A percentile compares a stretch with the other conserved stretches of the same genome.
Evolutionary conservation across 2,113 vertebrate genomes (phyloP).

Genomic region (Saimiri boliviensis): DNA sequence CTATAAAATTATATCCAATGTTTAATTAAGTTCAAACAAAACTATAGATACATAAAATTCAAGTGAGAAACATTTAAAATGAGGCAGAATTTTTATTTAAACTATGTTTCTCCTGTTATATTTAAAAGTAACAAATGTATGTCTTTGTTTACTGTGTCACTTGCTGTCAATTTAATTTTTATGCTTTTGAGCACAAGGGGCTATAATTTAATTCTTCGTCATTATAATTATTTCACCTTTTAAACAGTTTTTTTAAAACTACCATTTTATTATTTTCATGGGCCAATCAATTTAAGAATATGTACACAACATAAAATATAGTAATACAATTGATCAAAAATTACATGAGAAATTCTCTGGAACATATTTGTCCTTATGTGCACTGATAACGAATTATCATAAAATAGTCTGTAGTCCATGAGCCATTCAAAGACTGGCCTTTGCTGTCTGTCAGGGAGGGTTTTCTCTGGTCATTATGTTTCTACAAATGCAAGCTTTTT

Average conservation of each 20-base stretch:
- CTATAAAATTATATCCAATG: neutral
- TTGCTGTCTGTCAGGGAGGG: neutral
- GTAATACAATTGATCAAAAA: neutral
- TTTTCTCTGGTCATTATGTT: neutral
- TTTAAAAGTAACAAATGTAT: neutral
- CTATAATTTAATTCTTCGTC: conserved; percentile 1
- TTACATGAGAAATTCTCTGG: neutral
- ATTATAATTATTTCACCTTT: conserved; percentile 21
- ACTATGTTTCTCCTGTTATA: neutral
- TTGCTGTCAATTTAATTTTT: neutral
- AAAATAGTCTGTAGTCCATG: neutral
- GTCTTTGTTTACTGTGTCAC: neutral
- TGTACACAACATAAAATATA: neutral
- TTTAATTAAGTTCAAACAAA: conserved; percentile 1
- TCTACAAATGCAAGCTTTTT: neutral
- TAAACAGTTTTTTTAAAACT: neutral
- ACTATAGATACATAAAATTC: neutral
- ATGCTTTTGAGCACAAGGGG: neutral
- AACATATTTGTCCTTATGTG: neutral
- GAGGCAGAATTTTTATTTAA: neutral
- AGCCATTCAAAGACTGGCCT: neutral
- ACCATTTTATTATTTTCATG: neutral
- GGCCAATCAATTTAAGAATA: neutral
- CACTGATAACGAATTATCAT: neutral
- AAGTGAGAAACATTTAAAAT: neutral